Evolutionary conservation across 1,140 invertebrate species (phyloP).

Genomic region (Spodoptera frugiperda): DNA sequence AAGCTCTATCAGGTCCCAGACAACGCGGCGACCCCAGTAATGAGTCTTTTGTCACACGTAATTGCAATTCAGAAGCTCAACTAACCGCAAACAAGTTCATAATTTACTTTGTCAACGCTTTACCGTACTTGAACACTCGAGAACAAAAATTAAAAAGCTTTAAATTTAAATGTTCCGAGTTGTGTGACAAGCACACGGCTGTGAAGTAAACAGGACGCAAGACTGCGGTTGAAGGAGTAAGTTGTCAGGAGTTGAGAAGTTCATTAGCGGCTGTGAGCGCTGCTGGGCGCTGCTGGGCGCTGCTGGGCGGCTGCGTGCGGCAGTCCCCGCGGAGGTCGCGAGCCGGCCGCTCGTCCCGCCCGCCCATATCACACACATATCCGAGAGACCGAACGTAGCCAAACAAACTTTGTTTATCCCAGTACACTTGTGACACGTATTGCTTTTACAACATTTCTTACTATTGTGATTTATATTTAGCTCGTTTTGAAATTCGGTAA

Average conservation of each 20-base stretch:
- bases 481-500: no score
- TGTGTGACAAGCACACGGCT: no score
- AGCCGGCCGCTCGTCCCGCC: constrained; percentile 32
- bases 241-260: constrained; percentile 19
- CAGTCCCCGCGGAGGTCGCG: constrained; percentile 37
- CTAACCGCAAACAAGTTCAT: no score
- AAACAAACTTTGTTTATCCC: constrained; percentile 29
- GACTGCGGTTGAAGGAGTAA: background rate
- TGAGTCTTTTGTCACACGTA: no score
- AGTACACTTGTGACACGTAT: background rate
- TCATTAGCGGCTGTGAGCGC: background rate
- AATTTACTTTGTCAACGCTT: no score
- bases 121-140: no score
- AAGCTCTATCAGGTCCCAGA: no score
- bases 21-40: no score
- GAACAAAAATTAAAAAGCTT: no score
- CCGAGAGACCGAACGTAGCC: background rate
- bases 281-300: background rate
- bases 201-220: background rate
- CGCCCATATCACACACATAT: constrained; percentile 34
- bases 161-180: no score
- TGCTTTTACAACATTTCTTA: background rate
- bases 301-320: constrained; percentile 3
- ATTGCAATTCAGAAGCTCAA: no score
- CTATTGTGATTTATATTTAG: no score